phyloP scores from a whole-genome alignment of 2,113 vertebrate genomes.

The Cephalopholis sonnerati region DNA sequence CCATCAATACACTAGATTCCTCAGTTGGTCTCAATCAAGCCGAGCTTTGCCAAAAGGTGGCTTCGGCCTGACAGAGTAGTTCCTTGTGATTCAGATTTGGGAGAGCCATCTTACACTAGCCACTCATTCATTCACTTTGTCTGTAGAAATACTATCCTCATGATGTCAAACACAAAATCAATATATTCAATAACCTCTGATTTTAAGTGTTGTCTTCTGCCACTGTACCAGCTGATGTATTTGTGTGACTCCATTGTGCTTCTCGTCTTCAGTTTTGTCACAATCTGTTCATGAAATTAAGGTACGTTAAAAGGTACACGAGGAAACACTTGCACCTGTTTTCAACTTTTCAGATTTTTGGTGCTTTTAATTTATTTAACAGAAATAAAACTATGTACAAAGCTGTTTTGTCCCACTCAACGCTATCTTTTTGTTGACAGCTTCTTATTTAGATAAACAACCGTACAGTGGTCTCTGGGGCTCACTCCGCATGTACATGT shows the following conservation, averaged over 20 bases:
- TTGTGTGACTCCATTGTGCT: constrained; percentile 50
- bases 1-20: constrained; percentile 27
- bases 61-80: constrained; percentile 13
- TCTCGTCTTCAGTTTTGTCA: constrained; percentile 55
- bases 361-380: constrained; percentile 88
- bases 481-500: constrained; percentile 55
- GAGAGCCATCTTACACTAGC: constrained; percentile 6
- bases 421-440: not conserved
- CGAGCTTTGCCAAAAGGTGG: constrained; percentile 53
- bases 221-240: constrained; percentile 44
- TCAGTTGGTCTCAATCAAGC: constrained; percentile 11
- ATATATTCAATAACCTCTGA: constrained; percentile 24
- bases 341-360: constrained; percentile 67
- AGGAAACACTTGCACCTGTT: constrained; percentile 66
- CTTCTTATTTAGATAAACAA: not conserved
- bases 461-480: not conserved
- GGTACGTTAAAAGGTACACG: constrained; percentile 73
- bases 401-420: constrained; percentile 11
- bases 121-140: constrained; percentile 2
- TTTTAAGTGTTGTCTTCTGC: constrained; percentile 53
- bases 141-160: constrained; percentile 5
- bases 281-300: constrained; percentile 54
- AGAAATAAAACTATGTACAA: constrained; percentile 82
- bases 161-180: constrained; percentile 16
- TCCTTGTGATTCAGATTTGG: constrained; percentile 24